phyloP scores from a whole-genome alignment of 2,888 invertebrate genomes.

The Toxonevra muliebris region DNA sequence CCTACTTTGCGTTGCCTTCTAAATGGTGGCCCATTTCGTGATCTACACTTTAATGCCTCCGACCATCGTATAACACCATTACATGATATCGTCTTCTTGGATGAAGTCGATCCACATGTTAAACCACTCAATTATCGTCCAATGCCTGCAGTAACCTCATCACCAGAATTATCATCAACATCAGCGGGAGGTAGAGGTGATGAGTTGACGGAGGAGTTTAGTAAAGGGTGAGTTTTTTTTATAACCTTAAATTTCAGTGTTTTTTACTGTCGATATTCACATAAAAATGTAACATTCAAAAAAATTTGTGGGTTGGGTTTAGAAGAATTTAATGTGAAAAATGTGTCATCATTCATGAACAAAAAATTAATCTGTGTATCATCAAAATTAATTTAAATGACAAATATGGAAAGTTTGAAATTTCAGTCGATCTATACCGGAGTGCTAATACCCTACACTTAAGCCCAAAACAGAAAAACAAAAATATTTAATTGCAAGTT shows the following conservation, averaged over 20 bases:
- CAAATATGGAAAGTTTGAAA: no score
- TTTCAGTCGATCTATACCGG: no score
- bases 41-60: slow-evolving; percentile 53
- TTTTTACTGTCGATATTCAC: no score
- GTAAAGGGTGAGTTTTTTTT: slow-evolving; percentile 10
- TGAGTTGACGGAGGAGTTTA: slow-evolving; percentile 1
- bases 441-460: no score
- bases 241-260: slow-evolving; percentile 1
- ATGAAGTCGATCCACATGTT: slow-evolving; percentile 53
- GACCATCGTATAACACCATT: slow-evolving; percentile 57
- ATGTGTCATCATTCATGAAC: no score
- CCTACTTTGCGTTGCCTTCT: slow-evolving; percentile 58
- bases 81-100: slow-evolving; percentile 58
- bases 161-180: not conserved
- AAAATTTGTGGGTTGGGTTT: no score
- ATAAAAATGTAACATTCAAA: no score
- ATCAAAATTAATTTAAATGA: no score
- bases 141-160: slow-evolving; percentile 41
- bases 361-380: no score
- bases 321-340: no score
- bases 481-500: no score
- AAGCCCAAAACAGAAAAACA: no score
- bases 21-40: slow-evolving; percentile 58
- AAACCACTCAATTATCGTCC: slow-evolving; percentile 58
- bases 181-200: not conserved